These are phyloP conservation scores for Eremophila alpestris DNA, from an alignment of 2,797 vertebrate genomes.

Conservation along the genomic window DNA sequence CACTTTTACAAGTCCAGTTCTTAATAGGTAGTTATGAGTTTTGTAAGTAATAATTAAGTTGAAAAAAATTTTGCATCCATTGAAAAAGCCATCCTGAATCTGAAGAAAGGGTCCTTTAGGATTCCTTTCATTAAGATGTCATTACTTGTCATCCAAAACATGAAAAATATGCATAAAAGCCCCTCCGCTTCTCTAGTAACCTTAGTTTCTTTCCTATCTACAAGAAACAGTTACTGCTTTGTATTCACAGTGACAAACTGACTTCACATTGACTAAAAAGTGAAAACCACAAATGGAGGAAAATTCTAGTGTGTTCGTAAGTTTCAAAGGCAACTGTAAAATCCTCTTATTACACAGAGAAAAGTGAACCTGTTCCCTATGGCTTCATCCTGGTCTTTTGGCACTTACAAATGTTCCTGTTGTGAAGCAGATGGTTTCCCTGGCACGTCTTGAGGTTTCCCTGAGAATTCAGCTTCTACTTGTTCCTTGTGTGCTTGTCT, in stretches of 20 bases:
- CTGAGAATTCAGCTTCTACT: constrained; percentile 81
- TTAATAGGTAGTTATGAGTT: neutral
- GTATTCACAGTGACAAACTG: neutral
- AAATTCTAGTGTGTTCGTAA: neutral
- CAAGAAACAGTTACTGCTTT: neutral
- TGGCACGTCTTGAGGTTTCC: constrained; percentile 79
- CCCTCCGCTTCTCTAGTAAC: neutral
- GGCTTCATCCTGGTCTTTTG: neutral
- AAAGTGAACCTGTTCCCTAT: neutral
- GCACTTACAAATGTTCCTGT: constrained; percentile 74
- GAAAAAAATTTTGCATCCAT: neutral
- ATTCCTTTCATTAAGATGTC: neutral
- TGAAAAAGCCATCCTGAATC: neutral
- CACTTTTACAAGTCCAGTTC: neutral
- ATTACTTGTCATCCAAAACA: neutral
- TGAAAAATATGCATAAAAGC: neutral
- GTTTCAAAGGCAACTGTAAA: neutral
- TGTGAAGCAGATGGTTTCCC: constrained; percentile 59
- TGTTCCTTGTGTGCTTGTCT: constrained; percentile 82
- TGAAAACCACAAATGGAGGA: neutral
- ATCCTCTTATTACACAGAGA: neutral
- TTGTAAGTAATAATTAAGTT: neutral
- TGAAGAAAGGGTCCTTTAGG: neutral
- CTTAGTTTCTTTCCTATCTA: neutral
- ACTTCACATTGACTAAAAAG: neutral